These are phyloP conservation scores for Polydrusus cervinus DNA, from an alignment of 2,888 invertebrate species.

Conservation along the genomic window DNA sequence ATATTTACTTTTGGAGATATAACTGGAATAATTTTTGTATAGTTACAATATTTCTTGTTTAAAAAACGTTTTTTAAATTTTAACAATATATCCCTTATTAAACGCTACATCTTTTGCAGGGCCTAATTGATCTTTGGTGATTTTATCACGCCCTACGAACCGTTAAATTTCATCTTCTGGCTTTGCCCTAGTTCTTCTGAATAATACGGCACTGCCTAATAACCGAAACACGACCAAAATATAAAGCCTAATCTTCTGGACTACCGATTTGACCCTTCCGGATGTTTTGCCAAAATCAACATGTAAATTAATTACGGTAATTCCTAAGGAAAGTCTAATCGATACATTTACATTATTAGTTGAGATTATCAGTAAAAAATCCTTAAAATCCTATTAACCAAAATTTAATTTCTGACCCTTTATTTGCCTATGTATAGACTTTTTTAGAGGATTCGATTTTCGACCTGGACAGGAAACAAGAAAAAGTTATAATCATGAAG, in stretches of 20 bases:
- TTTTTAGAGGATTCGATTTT: not conserved
- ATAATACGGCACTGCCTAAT: not conserved
- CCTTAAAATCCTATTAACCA: slow-evolving; percentile 9
- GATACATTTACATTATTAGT: slow-evolving; percentile 2
- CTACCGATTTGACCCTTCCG: slow-evolving; percentile 30
- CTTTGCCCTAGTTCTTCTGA: too few species aligned
- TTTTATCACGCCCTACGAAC: too few species aligned
- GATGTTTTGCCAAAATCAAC: slow-evolving; percentile 19
- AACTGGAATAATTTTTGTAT: too few species aligned
- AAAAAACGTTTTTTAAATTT: too few species aligned
- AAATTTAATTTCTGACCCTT: not conserved
- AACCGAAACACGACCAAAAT: slow-evolving; percentile 33
- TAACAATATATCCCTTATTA: too few species aligned
- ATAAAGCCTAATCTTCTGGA: slow-evolving; percentile 35
- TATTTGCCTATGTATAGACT: not conserved
- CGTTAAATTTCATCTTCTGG: too few species aligned
- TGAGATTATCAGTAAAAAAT: not conserved
- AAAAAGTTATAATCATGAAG: not conserved
- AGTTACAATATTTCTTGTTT: too few species aligned
- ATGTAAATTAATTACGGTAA: slow-evolving; percentile 20
- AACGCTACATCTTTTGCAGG: too few species aligned
- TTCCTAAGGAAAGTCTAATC: slow-evolving; percentile 8
- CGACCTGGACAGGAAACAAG: not conserved
- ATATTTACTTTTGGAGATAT: too few species aligned
- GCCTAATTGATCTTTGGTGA: too few species aligned